Evolutionary conservation across 2,888 invertebrate species (phyloP).

Genomic region (Eupithecia centaureata): DNA sequence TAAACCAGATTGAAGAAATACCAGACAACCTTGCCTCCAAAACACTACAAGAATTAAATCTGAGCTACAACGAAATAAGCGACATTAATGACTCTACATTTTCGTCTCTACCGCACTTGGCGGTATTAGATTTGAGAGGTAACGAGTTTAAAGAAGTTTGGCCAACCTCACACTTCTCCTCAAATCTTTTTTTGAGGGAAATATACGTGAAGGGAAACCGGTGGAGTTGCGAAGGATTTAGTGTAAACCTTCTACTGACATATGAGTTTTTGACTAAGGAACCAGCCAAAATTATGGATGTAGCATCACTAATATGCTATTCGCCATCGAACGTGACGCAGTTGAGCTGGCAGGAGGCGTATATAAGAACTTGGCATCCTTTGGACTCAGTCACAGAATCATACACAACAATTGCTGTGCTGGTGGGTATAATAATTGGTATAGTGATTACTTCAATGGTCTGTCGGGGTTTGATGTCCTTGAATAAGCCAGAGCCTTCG

Average conservation of each 20-base stretch:
- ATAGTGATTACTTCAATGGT: slow-evolving; percentile 83
- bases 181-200: slow-evolving; percentile 83
- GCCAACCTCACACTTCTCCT: slow-evolving; percentile 84
- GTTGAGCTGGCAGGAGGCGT: slow-evolving; percentile 87
- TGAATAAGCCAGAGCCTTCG: slow-evolving; percentile 66
- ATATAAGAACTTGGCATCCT: slow-evolving; percentile 86
- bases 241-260: slow-evolving; percentile 82
- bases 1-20: slow-evolving; percentile 86
- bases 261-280: slow-evolving; percentile 85
- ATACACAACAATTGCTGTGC: slow-evolving; percentile 83
- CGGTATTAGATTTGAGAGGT: slow-evolving; percentile 87
- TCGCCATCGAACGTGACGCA: slow-evolving; percentile 87
- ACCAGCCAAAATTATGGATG: slow-evolving; percentile 77
- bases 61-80: slow-evolving; percentile 85
- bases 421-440: slow-evolving; percentile 81
- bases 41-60: slow-evolving; percentile 84
- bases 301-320: slow-evolving; percentile 85
- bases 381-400: slow-evolving; percentile 63
- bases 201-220: slow-evolving; percentile 88
- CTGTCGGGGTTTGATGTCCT: slow-evolving; percentile 77
- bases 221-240: slow-evolving; percentile 89
- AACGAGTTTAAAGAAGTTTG: slow-evolving; percentile 88
- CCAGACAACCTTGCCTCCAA: slow-evolving; percentile 84
- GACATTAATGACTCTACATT: slow-evolving; percentile 85
- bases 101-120: slow-evolving; percentile 84